Conservation (phyloP, 2,113 vertebrate species). For the Campylomormyrus tamandua region DNA sequence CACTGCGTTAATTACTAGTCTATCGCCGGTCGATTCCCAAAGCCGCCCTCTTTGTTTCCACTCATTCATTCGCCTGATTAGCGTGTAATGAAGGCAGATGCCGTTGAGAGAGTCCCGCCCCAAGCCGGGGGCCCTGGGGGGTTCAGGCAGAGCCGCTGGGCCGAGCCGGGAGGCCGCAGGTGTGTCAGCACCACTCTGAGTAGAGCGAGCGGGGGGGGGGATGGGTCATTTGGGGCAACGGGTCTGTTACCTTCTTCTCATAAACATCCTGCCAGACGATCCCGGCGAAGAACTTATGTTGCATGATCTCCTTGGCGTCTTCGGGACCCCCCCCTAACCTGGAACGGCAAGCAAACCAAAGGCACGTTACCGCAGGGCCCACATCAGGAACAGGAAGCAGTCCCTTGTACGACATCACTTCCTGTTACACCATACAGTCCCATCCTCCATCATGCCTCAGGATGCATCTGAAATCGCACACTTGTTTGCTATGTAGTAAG, state of each 20-base stretch:
- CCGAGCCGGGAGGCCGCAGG: neutral
- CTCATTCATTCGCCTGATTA: slow-evolving; percentile 17
- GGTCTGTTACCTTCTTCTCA: slow-evolving; percentile 78
- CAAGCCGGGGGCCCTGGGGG: neutral
- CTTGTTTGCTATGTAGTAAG: neutral
- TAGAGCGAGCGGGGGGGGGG: too few relatives aligned
- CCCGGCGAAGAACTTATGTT: slow-evolving; percentile 88
- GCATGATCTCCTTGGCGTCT: slow-evolving; percentile 97
- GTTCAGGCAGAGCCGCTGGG: neutral
- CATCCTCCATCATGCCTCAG: neutral
- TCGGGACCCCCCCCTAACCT: slow-evolving; percentile 91
- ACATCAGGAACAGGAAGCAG: neutral
- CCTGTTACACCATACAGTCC: neutral
- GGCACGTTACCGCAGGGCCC: neutral
- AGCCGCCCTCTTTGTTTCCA: slow-evolving; percentile 11
- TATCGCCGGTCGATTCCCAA: neutral
- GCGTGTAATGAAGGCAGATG: slow-evolving; percentile 20
- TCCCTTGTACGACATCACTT: neutral
- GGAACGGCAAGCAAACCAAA: slow-evolving; percentile 27
- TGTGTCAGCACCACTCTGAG: neutral
- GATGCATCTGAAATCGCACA: neutral
- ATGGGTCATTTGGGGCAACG: neutral
- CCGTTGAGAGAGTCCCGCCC: neutral
- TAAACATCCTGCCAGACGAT: slow-evolving; percentile 95
- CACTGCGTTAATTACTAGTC: neutral